Conservation (phyloP, 2,797 vertebrate species). For the Falco naumanni region DNA sequence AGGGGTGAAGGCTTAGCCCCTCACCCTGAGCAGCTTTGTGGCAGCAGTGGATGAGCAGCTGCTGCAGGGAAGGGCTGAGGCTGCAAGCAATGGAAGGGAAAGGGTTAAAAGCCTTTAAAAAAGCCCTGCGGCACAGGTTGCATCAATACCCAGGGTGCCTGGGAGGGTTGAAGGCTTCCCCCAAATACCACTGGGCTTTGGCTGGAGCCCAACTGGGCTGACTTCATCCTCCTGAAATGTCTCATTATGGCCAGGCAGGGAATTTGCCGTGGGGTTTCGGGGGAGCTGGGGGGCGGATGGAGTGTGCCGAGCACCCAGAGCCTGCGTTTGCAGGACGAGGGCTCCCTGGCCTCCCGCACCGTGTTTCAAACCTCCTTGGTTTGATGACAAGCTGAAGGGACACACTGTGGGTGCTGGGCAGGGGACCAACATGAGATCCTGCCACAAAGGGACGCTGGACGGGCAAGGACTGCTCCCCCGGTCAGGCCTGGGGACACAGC, state of each 20-base stretch:
- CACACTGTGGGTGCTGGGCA: not conserved
- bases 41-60: not conserved
- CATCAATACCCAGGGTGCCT: not conserved
- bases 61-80: not conserved
- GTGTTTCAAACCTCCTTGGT: too few relatives aligned
- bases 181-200: not conserved
- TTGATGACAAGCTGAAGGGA: not conserved
- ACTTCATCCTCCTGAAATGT: slow-evolving; percentile 17
- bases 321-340: not conserved
- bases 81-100: not conserved
- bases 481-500: not conserved
- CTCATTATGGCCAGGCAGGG: not conserved
- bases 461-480: not conserved
- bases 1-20: not conserved
- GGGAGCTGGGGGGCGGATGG: not conserved
- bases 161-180: not conserved
- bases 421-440: not conserved
- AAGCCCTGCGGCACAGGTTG: not conserved
- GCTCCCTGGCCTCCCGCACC: not conserved
- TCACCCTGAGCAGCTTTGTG: not conserved
- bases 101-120: not conserved
- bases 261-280: not conserved
- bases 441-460: not conserved
- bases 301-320: not conserved
- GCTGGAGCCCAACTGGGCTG: not conserved